phyloP scores from a whole-genome alignment of 2,797 vertebrate species.

The Loriculus beryllinus region DNA sequence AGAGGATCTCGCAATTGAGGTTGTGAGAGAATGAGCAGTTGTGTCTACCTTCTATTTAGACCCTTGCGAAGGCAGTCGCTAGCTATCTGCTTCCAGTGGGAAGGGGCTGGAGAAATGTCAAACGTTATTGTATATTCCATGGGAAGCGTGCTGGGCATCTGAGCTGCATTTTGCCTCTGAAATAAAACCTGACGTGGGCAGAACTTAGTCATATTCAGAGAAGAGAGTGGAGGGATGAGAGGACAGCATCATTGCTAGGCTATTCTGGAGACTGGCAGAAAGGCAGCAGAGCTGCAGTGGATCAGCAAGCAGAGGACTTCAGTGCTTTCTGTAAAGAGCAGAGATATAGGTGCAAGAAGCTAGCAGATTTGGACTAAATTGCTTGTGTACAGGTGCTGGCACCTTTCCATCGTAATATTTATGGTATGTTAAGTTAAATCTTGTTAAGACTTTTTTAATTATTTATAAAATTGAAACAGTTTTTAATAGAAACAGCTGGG shows the following conservation, averaged over 20 bases:
- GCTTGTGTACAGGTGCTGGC: not conserved
- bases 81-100: not conserved
- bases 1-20: not conserved
- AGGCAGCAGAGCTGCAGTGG: not conserved
- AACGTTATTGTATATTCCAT: not conserved
- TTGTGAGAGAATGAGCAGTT: too few relatives aligned
- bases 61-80: not conserved
- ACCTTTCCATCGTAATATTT: not conserved
- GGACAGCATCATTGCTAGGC: too few relatives aligned
- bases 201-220: not conserved
- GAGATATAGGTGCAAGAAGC: not conserved
- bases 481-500: not conserved
- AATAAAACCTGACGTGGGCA: not conserved
- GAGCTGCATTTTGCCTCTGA: not conserved
- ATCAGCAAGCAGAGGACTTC: not conserved
- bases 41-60: too few relatives aligned
- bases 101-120: not conserved
- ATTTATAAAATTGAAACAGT: not conserved
- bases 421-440: not conserved
- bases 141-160: accelerated
- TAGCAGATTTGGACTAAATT: not conserved
- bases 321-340: not conserved
- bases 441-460: not conserved
- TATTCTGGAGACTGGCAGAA: not conserved
- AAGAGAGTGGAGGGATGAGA: not conserved